Percentiles rank a stretch among this genome's conserved stretches.
These are phyloP conservation scores for Uromys caudimaculatus DNA, from an alignment of 2,797 vertebrate species.

Conservation along the genomic window DNA sequence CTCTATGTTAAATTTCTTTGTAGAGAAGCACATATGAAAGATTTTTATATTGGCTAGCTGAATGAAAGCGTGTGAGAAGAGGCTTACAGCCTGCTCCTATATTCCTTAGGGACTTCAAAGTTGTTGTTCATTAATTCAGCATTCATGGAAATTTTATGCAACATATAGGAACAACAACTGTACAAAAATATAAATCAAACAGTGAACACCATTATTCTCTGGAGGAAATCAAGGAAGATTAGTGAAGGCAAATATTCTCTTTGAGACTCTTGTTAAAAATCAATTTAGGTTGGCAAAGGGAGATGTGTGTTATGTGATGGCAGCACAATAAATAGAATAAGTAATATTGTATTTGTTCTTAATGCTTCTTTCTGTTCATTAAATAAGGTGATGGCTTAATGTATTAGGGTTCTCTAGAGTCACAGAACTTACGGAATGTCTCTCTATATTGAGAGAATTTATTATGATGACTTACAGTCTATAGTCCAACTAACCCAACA, in stretches of 20 bases:
- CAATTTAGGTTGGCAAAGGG: not conserved
- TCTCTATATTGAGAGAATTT: not conserved
- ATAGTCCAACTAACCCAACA: not conserved
- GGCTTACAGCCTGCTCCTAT: not conserved
- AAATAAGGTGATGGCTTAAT: not conserved
- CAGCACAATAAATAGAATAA: not conserved
- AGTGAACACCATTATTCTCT: not conserved
- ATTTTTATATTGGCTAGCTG: not conserved
- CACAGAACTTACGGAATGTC: not conserved
- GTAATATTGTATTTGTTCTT: not conserved
- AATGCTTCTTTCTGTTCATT: not conserved
- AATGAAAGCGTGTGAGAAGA: not conserved
- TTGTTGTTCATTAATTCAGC: not conserved
- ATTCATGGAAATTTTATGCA: not conserved
- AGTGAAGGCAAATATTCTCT: not conserved
- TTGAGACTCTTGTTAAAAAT: not conserved
- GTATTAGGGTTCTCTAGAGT: not conserved
- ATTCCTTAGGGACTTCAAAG: not conserved
- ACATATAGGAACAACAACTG: not conserved
- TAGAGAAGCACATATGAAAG: not conserved
- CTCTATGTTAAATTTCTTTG: not conserved
- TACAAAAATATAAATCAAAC: not conserved
- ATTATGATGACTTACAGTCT: not conserved
- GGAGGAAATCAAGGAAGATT: not conserved
- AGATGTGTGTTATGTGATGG: not conserved